Evolutionary conservation across 2,888 invertebrate species (phyloP).

Genomic region (Aleiodes leptofemur): DNA sequence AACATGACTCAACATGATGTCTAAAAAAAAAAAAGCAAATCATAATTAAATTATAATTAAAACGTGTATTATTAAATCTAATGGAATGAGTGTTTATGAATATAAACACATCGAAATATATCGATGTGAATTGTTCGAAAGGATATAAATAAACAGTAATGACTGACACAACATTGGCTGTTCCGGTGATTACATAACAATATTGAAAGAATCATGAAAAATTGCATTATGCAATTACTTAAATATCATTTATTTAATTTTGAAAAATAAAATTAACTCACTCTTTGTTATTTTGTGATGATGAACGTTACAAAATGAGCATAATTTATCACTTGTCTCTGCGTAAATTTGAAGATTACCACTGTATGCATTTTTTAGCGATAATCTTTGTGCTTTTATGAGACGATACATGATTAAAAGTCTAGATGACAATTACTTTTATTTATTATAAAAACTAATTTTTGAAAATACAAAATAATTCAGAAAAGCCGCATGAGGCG

Average conservation of each 20-base stretch:
- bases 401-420: constrained; percentile 62
- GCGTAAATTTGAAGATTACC: constrained; percentile 50
- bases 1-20: constrained; percentile 50
- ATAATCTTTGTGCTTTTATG: constrained; percentile 51
- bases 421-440: constrained; percentile 27
- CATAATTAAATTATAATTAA: constrained; percentile 34
- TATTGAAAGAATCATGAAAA: constrained; percentile 1
- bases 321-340: constrained; percentile 55
- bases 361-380: constrained; percentile 52
- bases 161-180: constrained; percentile 5
- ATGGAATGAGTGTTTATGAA: too few species aligned
- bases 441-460: neutral
- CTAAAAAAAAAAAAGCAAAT: constrained; percentile 48
- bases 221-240: neutral
- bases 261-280: constrained; percentile 55
- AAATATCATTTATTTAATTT: neutral
- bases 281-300: constrained; percentile 58
- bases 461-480: neutral
- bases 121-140: constrained; percentile 33
- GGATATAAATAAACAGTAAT: constrained; percentile 21
- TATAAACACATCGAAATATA: constrained; percentile 25
- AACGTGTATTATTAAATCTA: neutral
- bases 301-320: constrained; percentile 64
- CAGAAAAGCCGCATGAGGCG: constrained; percentile 19
- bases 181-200: constrained; percentile 18